Conservation (phyloP, 1,140 invertebrate genomes). For the Eubasilissa regina region DNA sequence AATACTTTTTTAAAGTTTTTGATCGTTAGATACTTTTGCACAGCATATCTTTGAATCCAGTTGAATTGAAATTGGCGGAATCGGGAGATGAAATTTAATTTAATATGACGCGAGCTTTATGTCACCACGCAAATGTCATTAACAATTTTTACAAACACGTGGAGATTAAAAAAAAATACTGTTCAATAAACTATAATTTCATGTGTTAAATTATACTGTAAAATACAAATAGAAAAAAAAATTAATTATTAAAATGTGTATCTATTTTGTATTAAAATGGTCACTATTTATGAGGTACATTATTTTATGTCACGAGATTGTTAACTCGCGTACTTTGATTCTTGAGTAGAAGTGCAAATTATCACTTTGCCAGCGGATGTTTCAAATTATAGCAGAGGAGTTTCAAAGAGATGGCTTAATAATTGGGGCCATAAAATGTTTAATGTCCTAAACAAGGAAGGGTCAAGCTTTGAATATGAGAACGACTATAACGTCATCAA, state of each 20-base stretch:
- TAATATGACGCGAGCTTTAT: background rate
- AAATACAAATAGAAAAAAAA: too few species aligned
- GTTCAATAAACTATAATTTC: too few species aligned
- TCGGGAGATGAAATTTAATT: background rate
- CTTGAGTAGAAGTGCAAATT: constrained; percentile 27
- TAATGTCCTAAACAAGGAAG: constrained; percentile 27
- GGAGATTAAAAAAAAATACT: too few species aligned
- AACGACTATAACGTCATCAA: background rate
- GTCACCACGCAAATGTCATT: too few species aligned
- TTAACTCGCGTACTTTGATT: constrained; percentile 21
- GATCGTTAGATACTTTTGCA: too few species aligned
- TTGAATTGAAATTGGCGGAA: background rate
- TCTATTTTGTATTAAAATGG: background rate
- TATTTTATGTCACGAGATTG: background rate
- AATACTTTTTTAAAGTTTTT: too few species aligned
- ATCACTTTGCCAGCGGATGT: constrained; percentile 26
- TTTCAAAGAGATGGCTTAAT: constrained; percentile 33
- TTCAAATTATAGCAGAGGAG: constrained; percentile 27
- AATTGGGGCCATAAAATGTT: constrained; percentile 23
- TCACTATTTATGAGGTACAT: constrained; percentile 14
- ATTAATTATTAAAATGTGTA: too few species aligned
- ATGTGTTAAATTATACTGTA: too few species aligned
- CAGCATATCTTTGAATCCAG: too few species aligned
- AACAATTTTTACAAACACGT: too few species aligned
- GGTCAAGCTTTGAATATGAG: constrained; percentile 18